Conservation (phyloP, 2,888 invertebrate species). For the Megastigmus dorsalis region DNA sequence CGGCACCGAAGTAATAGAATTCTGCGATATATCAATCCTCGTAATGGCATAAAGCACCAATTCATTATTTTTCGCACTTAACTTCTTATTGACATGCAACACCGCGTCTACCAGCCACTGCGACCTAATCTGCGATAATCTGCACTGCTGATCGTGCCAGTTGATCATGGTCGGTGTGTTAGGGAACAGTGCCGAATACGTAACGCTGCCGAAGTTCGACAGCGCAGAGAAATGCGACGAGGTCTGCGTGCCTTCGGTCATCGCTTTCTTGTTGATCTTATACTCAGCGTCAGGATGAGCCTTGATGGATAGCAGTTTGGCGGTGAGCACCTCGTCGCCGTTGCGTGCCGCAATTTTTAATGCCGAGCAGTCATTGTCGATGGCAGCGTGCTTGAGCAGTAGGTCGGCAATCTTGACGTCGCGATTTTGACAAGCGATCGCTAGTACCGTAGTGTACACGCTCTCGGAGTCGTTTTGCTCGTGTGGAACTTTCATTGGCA, state of each 20-base stretch:
- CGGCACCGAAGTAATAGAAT: conserved; percentile 88
- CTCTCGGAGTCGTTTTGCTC: conserved; percentile 75
- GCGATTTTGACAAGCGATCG: conserved; percentile 82
- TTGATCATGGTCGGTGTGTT: conserved; percentile 90
- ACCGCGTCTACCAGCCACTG: conserved; percentile 92
- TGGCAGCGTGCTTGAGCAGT: conserved; percentile 86
- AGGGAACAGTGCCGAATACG: conserved; percentile 88
- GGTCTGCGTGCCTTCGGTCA: conserved; percentile 80
- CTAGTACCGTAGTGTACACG: conserved; percentile 77
- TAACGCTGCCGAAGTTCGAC: conserved; percentile 78
- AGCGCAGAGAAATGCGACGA: conserved; percentile 77
- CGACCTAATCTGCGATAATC: conserved; percentile 82
- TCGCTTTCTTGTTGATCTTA: conserved; percentile 91
- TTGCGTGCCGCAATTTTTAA: conserved; percentile 84
- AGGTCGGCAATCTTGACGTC: conserved; percentile 85
- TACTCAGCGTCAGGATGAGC: conserved; percentile 94
- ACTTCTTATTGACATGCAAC: conserved; percentile 87
- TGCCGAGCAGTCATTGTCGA: conserved; percentile 91
- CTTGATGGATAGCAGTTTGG: conserved; percentile 89
- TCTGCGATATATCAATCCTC: conserved; percentile 93
- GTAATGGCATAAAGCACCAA: conserved; percentile 93
- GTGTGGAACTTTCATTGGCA: conserved; percentile 78
- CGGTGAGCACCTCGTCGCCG: conserved; percentile 84
- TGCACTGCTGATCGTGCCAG: conserved; percentile 90
- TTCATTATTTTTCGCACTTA: conserved; percentile 80